Conservation (phyloP, 2,888 invertebrate genomes). For the Catocala sponsa region DNA sequence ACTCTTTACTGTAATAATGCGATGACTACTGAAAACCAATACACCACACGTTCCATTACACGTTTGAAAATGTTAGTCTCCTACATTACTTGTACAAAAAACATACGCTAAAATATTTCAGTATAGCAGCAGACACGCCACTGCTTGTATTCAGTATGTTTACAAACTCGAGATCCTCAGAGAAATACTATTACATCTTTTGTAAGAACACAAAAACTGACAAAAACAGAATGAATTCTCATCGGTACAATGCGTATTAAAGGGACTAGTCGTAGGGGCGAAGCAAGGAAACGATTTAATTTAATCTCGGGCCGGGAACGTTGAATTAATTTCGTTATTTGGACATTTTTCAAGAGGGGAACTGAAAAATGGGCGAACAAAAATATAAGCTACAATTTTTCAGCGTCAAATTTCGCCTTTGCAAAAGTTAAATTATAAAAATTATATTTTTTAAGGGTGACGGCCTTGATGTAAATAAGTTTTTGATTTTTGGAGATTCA, state of each 20-base stretch:
- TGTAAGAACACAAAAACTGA: slow-evolving; percentile 62
- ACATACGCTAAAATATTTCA: too few relatives aligned
- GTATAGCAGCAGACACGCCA: neutral
- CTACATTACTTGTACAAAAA: neutral
- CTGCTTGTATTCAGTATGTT: slow-evolving; percentile 28
- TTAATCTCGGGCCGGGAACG: slow-evolving; percentile 64
- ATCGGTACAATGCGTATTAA: slow-evolving; percentile 60
- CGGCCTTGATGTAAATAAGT: slow-evolving; percentile 35
- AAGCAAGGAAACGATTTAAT: slow-evolving; percentile 67
- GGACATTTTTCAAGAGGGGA: slow-evolving; percentile 56
- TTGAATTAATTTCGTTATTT: slow-evolving; percentile 68
- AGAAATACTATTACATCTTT: slow-evolving; percentile 60
- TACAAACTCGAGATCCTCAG: slow-evolving; percentile 32
- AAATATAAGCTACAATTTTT: slow-evolving; percentile 57
- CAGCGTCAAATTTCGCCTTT: slow-evolving; percentile 48
- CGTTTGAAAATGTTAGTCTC: too few relatives aligned
- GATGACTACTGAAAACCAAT: too few relatives aligned
- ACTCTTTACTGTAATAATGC: too few relatives aligned
- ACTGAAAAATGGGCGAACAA: slow-evolving; percentile 52
- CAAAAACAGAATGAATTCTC: slow-evolving; percentile 61
- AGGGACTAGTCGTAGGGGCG: slow-evolving; percentile 51
- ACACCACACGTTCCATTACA: too few relatives aligned
- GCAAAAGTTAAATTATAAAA: slow-evolving; percentile 51
- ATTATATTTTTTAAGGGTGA: slow-evolving; percentile 26
- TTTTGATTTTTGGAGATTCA: slow-evolving; percentile 38